Conservation (phyloP, 2,888 invertebrate species). For the Scaptodrosophila latifasciaeformis region DNA sequence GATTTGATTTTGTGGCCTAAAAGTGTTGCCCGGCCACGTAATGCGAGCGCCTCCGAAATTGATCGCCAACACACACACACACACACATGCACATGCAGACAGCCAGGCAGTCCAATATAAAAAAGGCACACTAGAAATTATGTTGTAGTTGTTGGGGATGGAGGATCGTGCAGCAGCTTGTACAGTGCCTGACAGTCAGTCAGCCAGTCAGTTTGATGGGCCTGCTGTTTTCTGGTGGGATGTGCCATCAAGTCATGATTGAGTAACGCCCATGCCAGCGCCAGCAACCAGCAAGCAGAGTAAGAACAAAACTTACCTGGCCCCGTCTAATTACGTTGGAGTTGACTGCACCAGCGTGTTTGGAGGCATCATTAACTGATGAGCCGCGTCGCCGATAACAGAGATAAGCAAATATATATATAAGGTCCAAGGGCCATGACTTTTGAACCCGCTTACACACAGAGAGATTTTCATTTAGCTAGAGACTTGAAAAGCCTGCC, state of each 20-base stretch:
- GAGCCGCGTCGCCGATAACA: conserved; percentile 37
- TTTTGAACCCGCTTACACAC: background rate
- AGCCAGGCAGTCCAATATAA: too few relatives aligned
- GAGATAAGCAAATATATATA: conserved; percentile 52
- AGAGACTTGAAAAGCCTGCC: background rate
- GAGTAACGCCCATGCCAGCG: conserved; percentile 63
- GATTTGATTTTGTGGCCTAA: conserved; percentile 69
- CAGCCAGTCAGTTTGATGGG: conserved; percentile 17
- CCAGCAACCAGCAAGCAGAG: too few relatives aligned
- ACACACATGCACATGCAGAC: too few relatives aligned
- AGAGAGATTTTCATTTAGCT: background rate
- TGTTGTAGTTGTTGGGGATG: conserved; percentile 53
- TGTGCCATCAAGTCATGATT: conserved; percentile 73
- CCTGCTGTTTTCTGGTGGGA: conserved; percentile 41
- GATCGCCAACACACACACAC: conserved; percentile 4
- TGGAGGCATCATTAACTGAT: conserved; percentile 55
- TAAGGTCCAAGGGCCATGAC: too few relatives aligned
- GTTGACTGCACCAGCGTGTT: conserved; percentile 22
- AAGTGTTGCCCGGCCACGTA: conserved; percentile 55
- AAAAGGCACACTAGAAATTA: conserved; percentile 39
- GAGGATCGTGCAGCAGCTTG: background rate
- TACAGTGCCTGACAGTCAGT: conserved; percentile 10
- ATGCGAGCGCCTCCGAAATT: conserved; percentile 58
- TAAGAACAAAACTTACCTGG: too few relatives aligned
- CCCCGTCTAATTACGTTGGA: conserved; percentile 53